A percentile compares a stretch with the other conserved stretches of the same genome.
These are phyloP conservation scores for Trogon surrucura DNA, from an alignment of 2,113 vertebrate species.

Conservation along the genomic window DNA sequence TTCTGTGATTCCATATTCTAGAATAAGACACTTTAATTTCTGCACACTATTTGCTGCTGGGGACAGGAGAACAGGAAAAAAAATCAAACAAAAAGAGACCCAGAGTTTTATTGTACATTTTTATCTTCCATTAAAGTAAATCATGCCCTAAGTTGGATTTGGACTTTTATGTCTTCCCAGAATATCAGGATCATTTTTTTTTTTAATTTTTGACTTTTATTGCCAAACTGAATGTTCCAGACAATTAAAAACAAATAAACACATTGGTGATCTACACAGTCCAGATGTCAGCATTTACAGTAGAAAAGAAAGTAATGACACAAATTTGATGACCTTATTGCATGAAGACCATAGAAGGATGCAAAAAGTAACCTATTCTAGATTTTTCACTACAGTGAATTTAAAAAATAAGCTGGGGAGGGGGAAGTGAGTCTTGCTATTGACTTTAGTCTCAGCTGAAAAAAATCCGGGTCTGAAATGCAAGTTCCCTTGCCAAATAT, in stretches of 20 bases:
- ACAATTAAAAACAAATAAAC: not conserved
- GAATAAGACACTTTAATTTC: not conserved
- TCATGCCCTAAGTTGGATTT: not conserved
- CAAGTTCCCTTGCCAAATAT: not conserved
- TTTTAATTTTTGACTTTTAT: not conserved
- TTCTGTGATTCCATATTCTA: not conserved
- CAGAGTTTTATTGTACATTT: not conserved
- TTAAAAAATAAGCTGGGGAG: not conserved
- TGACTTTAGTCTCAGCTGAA: not conserved
- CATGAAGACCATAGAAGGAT: not conserved
- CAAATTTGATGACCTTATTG: not conserved
- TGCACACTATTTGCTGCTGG: not conserved
- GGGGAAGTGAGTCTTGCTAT: not conserved
- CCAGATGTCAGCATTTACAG: not conserved
- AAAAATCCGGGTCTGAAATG: not conserved
- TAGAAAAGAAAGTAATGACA: not conserved
- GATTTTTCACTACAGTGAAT: not conserved
- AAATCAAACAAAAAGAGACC: not conserved
- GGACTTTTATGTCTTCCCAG: not conserved
- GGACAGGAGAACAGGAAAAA: not conserved
- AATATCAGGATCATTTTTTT: rapidly evolving
- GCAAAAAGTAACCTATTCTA: not conserved
- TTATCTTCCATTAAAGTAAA: not conserved
- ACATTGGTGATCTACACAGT: not conserved
- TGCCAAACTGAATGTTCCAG: not conserved